A percentile compares a stretch with the other conserved stretches of the same genome.
Evolutionary conservation across 2,113 vertebrate genomes (phyloP).

Genomic region (Sprattus sprattus): DNA sequence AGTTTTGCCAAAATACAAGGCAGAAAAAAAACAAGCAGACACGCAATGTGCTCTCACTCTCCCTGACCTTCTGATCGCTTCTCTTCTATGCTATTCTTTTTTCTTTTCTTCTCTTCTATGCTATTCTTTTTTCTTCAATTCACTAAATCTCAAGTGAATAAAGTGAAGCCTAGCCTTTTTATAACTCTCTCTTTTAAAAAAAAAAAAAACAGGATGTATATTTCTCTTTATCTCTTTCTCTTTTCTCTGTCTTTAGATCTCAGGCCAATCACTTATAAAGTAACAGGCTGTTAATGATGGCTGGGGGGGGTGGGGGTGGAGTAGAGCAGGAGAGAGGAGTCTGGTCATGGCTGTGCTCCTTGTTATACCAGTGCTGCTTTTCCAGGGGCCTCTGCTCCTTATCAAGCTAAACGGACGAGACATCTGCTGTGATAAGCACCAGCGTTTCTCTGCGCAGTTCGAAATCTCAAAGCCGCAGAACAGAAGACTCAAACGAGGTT

Average conservation of each 20-base stretch:
- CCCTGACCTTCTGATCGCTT: not conserved
- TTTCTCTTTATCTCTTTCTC: not conserved
- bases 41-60: not conserved
- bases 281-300: not conserved
- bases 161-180: not conserved
- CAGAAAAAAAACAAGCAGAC: not conserved
- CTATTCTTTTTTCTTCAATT: not conserved
- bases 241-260: not conserved
- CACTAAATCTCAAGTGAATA: not conserved
- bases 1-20: not conserved
- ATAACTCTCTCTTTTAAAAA: not conserved
- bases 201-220: not conserved
- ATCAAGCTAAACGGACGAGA: not conserved
- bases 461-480: not conserved
- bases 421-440: slow-evolving; percentile 4
- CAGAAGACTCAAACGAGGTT: not conserved
- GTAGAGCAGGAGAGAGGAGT: not conserved
- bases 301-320: not conserved
- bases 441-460: not conserved
- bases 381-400: not conserved
- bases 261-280: not conserved
- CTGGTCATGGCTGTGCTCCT: not conserved
- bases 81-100: not conserved
- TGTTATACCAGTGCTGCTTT: not conserved
- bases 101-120: not conserved